Conservation (phyloP, 2,797 vertebrate species). For the Silurus lanzhouensis region DNA sequence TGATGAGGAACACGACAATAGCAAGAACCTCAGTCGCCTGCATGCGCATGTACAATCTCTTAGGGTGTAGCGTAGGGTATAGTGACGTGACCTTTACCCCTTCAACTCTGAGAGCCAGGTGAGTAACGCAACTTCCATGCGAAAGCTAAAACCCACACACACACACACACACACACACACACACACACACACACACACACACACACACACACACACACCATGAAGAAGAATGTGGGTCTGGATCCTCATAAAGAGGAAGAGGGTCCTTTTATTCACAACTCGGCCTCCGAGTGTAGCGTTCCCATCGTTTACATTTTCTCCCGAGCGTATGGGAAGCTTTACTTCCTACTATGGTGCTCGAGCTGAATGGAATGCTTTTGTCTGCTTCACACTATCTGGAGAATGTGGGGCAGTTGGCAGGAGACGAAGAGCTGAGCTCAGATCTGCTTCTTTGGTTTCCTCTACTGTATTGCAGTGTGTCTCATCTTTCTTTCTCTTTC, state of each 20-base stretch:
- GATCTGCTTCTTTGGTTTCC: conserved; percentile 46
- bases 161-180: too few relatives aligned
- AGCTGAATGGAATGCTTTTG: conserved; percentile 58
- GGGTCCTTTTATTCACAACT: conserved; percentile 33
- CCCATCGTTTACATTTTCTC: conserved; percentile 53
- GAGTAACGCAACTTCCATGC: neutral
- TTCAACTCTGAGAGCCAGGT: neutral
- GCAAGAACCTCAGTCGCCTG: too few relatives aligned
- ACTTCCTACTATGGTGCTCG: conserved; percentile 57
- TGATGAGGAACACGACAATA: too few relatives aligned
- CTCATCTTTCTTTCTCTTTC: neutral
- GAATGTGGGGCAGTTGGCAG: conserved; percentile 55
- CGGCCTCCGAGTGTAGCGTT: conserved; percentile 40
- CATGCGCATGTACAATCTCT: too few relatives aligned
- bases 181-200: too few relatives aligned
- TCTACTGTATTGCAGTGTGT: conserved; percentile 18
- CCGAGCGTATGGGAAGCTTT: conserved; percentile 47
- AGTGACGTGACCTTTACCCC: too few relatives aligned
- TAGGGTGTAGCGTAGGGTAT: too few relatives aligned
- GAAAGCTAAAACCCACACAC: neutral
- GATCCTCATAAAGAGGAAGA: conserved; percentile 23
- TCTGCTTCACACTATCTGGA: conserved; percentile 56
- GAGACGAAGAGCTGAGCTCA: conserved; percentile 37
- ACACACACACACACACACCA: neutral
- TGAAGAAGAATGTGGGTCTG: conserved; percentile 1